These are phyloP conservation scores for Peromyscus nudipes DNA, from an alignment of 2,797 vertebrate species.

Conservation along the genomic window DNA sequence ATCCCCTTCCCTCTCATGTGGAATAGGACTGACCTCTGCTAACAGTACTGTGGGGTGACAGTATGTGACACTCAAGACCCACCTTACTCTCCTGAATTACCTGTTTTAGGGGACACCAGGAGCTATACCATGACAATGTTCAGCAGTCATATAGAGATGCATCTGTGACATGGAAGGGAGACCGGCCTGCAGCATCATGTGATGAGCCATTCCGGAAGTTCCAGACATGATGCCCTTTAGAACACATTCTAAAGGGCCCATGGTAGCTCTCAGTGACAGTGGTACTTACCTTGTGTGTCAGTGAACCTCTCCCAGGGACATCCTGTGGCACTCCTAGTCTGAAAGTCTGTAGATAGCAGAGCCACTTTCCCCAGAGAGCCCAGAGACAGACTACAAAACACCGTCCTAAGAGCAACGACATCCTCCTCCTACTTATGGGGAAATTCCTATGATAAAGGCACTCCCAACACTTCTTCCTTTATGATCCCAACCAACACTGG, in stretches of 20 bases:
- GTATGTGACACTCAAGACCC: neutral
- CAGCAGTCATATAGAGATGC: neutral
- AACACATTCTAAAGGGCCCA: neutral
- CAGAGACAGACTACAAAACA: neutral
- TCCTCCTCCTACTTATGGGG: neutral
- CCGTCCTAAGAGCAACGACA: neutral
- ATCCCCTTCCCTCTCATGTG: neutral
- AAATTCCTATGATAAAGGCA: neutral
- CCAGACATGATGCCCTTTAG: neutral
- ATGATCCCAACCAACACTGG: neutral
- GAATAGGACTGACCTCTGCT: neutral
- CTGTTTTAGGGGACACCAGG: neutral
- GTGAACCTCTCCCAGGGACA: neutral
- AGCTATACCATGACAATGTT: neutral
- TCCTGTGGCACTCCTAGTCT: neutral
- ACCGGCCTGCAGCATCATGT: neutral
- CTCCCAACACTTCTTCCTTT: neutral
- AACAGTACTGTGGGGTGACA: neutral
- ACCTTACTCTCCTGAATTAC: neutral
- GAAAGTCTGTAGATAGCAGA: neutral
- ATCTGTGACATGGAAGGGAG: neutral
- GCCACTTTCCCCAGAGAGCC: neutral
- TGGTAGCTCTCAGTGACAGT: neutral
- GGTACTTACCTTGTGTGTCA: neutral
- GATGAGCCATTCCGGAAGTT: too few species aligned